These are phyloP conservation scores for Semnopithecus entellus DNA, from an alignment of 2,113 vertebrate genomes.

Conservation along the genomic window DNA sequence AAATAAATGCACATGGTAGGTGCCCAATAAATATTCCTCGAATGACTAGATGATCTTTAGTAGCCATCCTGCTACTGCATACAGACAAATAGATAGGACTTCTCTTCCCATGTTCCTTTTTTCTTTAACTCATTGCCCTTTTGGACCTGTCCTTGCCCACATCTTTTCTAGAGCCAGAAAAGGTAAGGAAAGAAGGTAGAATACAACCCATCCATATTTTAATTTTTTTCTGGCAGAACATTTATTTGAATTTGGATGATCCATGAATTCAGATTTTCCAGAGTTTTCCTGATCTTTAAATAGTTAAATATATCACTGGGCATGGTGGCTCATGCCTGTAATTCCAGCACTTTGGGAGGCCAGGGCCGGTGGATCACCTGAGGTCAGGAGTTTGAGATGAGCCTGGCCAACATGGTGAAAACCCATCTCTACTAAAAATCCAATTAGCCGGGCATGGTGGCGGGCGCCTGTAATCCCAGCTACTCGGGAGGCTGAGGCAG, in stretches of 20 bases:
- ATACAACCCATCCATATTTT: background rate
- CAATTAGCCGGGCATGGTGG: too few relatives aligned
- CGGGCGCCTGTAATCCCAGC: too few relatives aligned
- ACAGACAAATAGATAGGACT: background rate
- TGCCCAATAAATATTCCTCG: background rate
- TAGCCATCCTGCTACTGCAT: background rate
- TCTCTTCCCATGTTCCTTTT: background rate
- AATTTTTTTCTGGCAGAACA: background rate
- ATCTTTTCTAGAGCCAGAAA: background rate
- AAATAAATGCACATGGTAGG: background rate
- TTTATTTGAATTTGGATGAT: slow-evolving; percentile 26
- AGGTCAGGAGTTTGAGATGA: too few relatives aligned
- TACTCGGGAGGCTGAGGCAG: too few relatives aligned
- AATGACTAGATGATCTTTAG: background rate
- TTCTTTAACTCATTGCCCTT: background rate
- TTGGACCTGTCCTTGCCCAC: background rate
- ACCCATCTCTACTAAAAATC: too few relatives aligned
- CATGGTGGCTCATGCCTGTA: too few relatives aligned
- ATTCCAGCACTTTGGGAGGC: too few relatives aligned
- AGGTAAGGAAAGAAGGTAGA: background rate
- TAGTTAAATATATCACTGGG: background rate
- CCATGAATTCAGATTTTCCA: background rate
- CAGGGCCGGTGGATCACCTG: too few relatives aligned
- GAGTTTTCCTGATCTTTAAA: background rate
- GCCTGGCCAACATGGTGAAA: too few relatives aligned